phyloP scores from a whole-genome alignment of 2,113 vertebrate species.

The Laticauda laticaudata region DNA sequence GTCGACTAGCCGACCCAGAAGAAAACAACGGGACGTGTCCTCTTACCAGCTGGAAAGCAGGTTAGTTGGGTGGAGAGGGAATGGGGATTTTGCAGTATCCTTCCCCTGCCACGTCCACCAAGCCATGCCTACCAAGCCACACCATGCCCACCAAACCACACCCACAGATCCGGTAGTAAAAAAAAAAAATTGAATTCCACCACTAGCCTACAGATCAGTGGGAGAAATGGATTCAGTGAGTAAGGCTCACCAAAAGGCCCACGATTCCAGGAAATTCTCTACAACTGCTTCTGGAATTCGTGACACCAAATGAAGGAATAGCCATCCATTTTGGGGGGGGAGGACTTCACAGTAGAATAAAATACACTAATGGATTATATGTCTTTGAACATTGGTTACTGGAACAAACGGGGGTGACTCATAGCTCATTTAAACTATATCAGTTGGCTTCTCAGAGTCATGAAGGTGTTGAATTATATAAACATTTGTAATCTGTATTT shows the following conservation, averaged over 20 bases:
- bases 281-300: background rate
- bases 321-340: no score
- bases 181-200: no score
- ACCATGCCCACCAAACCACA: no score
- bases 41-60: no score
- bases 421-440: background rate
- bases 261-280: background rate
- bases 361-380: background rate
- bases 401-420: background rate
- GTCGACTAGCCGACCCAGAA: no score
- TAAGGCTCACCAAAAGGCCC: constrained; percentile 2
- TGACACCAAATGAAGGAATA: background rate
- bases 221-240: background rate
- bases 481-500: background rate
- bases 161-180: no score
- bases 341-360: background rate
- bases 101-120: no score
- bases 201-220: background rate
- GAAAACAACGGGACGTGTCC: no score
- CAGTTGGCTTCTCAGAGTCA: background rate
- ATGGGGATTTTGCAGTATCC: no score
- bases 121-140: no score
- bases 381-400: background rate
- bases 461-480: background rate
- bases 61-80: no score